A percentile compares a stretch with the other conserved stretches of the same genome.
Conservation (phyloP, 2,888 invertebrate genomes). For the Eustalomyia histrio region DNA sequence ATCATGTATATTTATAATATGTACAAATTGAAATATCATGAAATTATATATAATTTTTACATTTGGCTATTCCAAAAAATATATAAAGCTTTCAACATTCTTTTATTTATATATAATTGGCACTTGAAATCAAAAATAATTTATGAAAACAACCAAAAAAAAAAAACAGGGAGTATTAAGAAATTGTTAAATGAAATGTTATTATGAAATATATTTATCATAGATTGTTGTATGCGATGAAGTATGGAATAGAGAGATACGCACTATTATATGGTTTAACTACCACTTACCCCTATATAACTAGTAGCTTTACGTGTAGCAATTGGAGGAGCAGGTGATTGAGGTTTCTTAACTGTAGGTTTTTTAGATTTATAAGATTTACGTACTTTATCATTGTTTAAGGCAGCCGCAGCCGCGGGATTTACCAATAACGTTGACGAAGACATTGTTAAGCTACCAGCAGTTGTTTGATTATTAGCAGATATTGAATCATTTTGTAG, state of each 20-base stretch:
- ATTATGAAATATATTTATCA: slow-evolving; percentile 28
- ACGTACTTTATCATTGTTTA: slow-evolving; percentile 61
- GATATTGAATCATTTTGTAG: slow-evolving; percentile 39
- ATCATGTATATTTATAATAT: too few species aligned
- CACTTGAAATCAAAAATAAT: neutral
- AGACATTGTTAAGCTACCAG: slow-evolving; percentile 51
- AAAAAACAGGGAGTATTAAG: neutral
- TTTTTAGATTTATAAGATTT: slow-evolving; percentile 53
- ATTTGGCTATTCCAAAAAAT: neutral
- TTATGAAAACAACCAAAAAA: neutral
- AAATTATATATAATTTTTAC: too few species aligned
- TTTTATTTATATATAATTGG: neutral
- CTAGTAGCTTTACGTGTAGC: slow-evolving; percentile 83
- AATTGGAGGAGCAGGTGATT: slow-evolving; percentile 80
- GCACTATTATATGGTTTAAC: slow-evolving; percentile 66
- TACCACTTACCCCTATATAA: slow-evolving; percentile 82
- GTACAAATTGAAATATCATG: too few species aligned
- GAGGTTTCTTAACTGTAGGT: slow-evolving; percentile 76
- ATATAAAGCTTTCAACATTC: neutral
- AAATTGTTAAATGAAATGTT: slow-evolving; percentile 32
- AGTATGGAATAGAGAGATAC: slow-evolving; percentile 22
- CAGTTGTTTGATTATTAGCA: slow-evolving; percentile 5
- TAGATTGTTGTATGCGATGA: slow-evolving; percentile 24
- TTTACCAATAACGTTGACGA: slow-evolving; percentile 50
- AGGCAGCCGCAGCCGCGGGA: slow-evolving; percentile 47